A percentile compares a stretch with the other conserved stretches of the same genome.
Evolutionary conservation across 2,797 vertebrate genomes (phyloP).

Genomic region (Galago senegalensis): DNA sequence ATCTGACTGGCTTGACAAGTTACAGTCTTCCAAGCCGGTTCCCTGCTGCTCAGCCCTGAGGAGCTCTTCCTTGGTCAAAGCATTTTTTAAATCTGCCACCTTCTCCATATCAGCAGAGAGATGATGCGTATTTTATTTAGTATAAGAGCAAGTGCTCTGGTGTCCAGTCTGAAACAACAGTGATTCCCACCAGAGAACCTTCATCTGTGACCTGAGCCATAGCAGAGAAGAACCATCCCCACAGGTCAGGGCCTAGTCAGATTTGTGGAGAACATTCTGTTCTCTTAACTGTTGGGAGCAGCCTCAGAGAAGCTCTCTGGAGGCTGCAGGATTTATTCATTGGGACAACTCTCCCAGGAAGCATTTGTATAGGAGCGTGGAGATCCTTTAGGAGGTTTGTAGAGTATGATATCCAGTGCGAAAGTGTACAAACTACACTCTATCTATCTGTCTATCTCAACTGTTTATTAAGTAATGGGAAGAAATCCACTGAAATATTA

Average conservation of each 20-base stretch:
- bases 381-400: not conserved
- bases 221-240: not conserved
- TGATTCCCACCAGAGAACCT: not conserved
- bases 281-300: not conserved
- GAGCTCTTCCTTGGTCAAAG: not conserved
- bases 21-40: not conserved
- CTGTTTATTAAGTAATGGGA: not conserved
- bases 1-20: slow-evolving; percentile 43
- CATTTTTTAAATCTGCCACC: slow-evolving; percentile 61
- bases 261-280: not conserved
- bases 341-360: not conserved
- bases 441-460: too few relatives aligned
- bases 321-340: not conserved
- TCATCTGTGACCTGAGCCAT: not conserved
- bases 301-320: rapidly evolving
- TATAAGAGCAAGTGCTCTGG: not conserved
- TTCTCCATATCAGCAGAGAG: slow-evolving; percentile 9
- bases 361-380: not conserved
- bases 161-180: not conserved
- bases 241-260: not conserved
- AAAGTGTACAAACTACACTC: not conserved
- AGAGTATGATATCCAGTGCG: not conserved
- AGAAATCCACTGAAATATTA: not conserved
- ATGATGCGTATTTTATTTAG: not conserved
- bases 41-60: slow-evolving; percentile 11